Base-by-base conservation (phyloP, 2,113 vertebrate genomes). In the Scortum barcoo region DNA sequence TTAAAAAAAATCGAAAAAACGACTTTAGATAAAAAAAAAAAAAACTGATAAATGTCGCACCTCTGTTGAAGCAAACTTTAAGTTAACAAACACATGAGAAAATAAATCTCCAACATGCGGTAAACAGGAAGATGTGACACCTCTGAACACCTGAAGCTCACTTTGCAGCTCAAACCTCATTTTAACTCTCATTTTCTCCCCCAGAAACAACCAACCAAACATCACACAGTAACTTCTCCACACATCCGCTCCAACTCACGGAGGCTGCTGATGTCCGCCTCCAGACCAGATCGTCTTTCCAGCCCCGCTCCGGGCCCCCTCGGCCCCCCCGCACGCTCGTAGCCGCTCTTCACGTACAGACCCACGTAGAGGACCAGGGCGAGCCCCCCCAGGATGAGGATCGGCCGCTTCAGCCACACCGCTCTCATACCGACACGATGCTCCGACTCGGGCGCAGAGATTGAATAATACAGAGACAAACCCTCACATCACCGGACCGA, bases 201-300 rank as follows among this genome's bases (percentile, higher is more conserved):
- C 14, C 3, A 26, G 13, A 12, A 26, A 6, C n/a, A n/a, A n/a
- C n/a, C n/a, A n/a, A n/a, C n/a, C n/a, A 11, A 56, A 56, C 13
- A 13, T 12, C 2, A 17, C 40, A 12, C 14, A 48, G 14, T 6
- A 19, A 17, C 44, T 6, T 46, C 13, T 46, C n/a, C n/a, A 44
- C 7, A 44, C 42, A 48, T 48, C 5, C 44, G 7, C 16, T 48
- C n/a, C 5, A 30, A 87, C 91, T 92, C 76, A 92, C 91, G 2
- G 20, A 92, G 50, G 0, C 69, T 56, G 26, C 11, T 60, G 54
- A 87, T 28, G 72, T 40, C 73, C 1, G 0, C 51, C 72, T 79
- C 53, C 57, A 89, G 26, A 13, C 77, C 74, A 19, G 71, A n/a
- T n/a, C n/a, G n/a, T n/a, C n/a, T n/a, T n/a, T n/a, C n/a, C n/a